These are phyloP conservation scores for Siniperca knerii DNA, from an alignment of 2,113 vertebrate species.

Conservation along the genomic window DNA sequence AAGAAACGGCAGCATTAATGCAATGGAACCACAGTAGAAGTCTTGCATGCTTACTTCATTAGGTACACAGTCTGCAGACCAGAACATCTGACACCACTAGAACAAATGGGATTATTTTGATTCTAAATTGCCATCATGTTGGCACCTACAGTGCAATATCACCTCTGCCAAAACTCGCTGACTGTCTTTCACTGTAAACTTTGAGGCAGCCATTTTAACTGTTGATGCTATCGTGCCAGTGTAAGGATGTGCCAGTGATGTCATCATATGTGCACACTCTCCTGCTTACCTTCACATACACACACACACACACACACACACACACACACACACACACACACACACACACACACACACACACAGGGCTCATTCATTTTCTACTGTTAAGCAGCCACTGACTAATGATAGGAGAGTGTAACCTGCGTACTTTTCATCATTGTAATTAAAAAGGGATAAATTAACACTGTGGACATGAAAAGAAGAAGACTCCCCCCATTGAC, in stretches of 20 bases:
- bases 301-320: neutral
- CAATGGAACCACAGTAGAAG: slow-evolving; percentile 46
- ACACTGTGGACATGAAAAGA: slow-evolving; percentile 69
- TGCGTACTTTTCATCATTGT: slow-evolving; percentile 71
- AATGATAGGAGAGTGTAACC: slow-evolving; percentile 60
- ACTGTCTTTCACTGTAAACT: slow-evolving; percentile 68
- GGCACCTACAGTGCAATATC: slow-evolving; percentile 27
- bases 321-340: slow-evolving; percentile 17
- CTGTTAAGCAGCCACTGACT: slow-evolving; percentile 24
- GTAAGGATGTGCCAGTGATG: slow-evolving; percentile 48
- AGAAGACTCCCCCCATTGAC: slow-evolving; percentile 60
- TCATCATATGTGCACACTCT: slow-evolving; percentile 45
- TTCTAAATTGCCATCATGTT: slow-evolving; percentile 57
- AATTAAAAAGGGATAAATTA: slow-evolving; percentile 76
- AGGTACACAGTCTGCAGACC: slow-evolving; percentile 50
- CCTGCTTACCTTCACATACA: neutral
- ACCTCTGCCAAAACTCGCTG: slow-evolving; percentile 40
- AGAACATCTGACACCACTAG: slow-evolving; percentile 70
- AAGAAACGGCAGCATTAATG: slow-evolving; percentile 29
- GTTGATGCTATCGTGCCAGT: slow-evolving; percentile 50
- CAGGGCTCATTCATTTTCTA: slow-evolving; percentile 36
- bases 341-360: neutral
- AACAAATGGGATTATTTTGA: slow-evolving; percentile 69
- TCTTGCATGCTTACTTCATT: slow-evolving; percentile 54
- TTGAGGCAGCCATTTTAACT: slow-evolving; percentile 56